Evolutionary conservation across 2,797 vertebrate genomes (phyloP).

Genomic region (Mycteria americana): DNA sequence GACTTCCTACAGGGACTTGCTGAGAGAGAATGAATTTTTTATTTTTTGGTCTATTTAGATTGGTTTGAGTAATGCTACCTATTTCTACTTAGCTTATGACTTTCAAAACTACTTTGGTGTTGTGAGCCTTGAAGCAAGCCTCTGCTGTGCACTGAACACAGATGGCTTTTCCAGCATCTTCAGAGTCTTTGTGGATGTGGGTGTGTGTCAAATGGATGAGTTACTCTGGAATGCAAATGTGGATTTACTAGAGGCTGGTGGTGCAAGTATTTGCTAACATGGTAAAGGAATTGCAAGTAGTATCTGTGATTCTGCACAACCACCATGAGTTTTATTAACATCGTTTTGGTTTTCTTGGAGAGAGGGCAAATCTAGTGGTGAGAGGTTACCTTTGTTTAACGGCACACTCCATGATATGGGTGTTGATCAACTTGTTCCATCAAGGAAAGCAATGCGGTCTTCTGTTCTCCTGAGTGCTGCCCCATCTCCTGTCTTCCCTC

Average conservation of each 20-base stretch:
- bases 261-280: background rate
- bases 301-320: background rate
- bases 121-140: background rate
- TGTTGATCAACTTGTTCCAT: background rate
- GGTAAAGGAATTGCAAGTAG: background rate
- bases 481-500: background rate
- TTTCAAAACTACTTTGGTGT: background rate
- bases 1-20: background rate
- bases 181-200: background rate
- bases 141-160: background rate
- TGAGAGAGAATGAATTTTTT: background rate
- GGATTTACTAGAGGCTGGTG: background rate
- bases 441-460: rapidly evolving
- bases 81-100: background rate
- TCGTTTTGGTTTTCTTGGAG: background rate
- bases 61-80: background rate
- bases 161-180: background rate
- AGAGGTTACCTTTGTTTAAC: background rate
- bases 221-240: background rate
- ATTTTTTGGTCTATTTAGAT: background rate
- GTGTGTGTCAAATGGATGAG: background rate
- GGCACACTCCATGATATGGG: rapidly evolving
- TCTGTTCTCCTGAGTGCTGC: background rate
- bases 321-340: background rate
- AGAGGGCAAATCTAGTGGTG: background rate